phyloP scores from a whole-genome alignment of 53 echinoderm and acorn worm genomes.

The Hippasteria phrygiana region DNA sequence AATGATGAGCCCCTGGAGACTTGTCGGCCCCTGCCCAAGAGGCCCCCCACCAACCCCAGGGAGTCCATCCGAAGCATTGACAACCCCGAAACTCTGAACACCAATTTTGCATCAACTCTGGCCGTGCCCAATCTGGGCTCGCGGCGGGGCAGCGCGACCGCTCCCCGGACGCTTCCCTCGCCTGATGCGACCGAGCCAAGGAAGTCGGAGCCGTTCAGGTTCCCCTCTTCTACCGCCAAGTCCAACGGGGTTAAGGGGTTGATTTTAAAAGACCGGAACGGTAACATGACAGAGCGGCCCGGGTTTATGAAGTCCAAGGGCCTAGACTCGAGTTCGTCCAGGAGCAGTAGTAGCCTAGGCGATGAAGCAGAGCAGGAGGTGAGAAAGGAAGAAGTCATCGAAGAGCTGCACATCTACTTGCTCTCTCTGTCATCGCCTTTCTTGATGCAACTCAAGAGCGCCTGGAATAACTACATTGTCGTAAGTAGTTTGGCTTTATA shows the following conservation, averaged over 20 bases:
- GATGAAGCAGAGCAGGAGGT: constrained; percentile 35
- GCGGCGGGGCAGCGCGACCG: constrained; percentile 6
- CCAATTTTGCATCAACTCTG: constrained; percentile 69
- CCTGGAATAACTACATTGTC: constrained; percentile 94
- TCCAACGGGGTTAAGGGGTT: neutral
- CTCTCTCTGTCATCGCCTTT: constrained; percentile 88
- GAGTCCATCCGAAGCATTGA: constrained; percentile 73
- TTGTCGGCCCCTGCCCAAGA: constrained; percentile 84
- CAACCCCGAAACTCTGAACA: constrained; percentile 66
- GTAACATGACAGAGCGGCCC: constrained; percentile 2
- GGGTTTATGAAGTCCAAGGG: constrained; percentile 58
- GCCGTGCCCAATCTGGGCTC: constrained; percentile 48
- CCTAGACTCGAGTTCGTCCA: constrained; percentile 56
- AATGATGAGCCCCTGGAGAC: constrained; percentile 70
- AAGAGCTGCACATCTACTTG: constrained; percentile 89
- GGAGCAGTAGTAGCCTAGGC: constrained; percentile 27
- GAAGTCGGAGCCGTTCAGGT: constrained; percentile 79
- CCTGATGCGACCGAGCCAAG: constrained; percentile 71
- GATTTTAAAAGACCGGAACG: constrained; percentile 1
- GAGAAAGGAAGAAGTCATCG: constrained; percentile 60
- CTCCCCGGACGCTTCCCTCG: constrained; percentile 82
- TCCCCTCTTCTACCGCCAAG: constrained; percentile 48
- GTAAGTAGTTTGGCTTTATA: constrained; percentile 86
- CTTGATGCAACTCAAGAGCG: constrained; percentile 91
- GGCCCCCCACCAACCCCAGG: constrained; percentile 63